Conservation (phyloP, 1,140 invertebrate species). For the Drosophila navojoa region DNA sequence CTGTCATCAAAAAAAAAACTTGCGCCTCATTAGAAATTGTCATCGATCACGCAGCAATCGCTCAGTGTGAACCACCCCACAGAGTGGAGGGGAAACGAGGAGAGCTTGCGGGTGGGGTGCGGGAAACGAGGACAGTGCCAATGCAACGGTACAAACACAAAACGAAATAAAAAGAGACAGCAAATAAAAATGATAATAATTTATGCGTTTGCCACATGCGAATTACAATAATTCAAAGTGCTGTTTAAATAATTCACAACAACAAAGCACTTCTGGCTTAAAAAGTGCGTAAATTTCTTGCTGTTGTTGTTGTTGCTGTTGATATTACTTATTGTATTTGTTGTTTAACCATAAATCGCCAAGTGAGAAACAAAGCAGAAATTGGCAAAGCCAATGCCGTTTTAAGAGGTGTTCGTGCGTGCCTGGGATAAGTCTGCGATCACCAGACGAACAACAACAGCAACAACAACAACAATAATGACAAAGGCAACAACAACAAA, state of each 20-base stretch:
- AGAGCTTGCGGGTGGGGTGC: too few relatives aligned
- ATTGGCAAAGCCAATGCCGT: slow-evolving; percentile 69
- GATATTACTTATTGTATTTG: slow-evolving; percentile 20
- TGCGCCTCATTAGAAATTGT: slow-evolving; percentile 62
- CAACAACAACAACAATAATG: slow-evolving; percentile 7
- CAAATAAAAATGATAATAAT: slow-evolving; percentile 54
- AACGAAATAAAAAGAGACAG: background rate
- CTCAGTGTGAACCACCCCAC: slow-evolving; percentile 1
- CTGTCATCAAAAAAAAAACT: slow-evolving; percentile 11
- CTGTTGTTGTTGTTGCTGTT: slow-evolving; percentile 24
- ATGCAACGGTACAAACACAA: slow-evolving; percentile 50
- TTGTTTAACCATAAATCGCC: slow-evolving; percentile 59
- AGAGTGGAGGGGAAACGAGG: background rate
- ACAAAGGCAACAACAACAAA: background rate
- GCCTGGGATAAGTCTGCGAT: slow-evolving; percentile 55
- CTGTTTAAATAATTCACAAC: slow-evolving; percentile 48
- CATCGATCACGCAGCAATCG: slow-evolving; percentile 56
- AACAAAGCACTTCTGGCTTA: slow-evolving; percentile 30
- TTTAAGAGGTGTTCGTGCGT: slow-evolving; percentile 65
- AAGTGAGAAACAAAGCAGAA: slow-evolving; percentile 64
- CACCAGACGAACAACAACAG: slow-evolving; percentile 20
- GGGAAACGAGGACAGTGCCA: slow-evolving; percentile 33
- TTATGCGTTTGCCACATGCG: slow-evolving; percentile 64
- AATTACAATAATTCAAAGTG: slow-evolving; percentile 69
- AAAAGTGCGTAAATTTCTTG: slow-evolving; percentile 62